A percentile compares a stretch with the other conserved stretches of the same genome.
phyloP scores from a whole-genome alignment of 2,113 vertebrate species.

The Camelus dromedarius region DNA sequence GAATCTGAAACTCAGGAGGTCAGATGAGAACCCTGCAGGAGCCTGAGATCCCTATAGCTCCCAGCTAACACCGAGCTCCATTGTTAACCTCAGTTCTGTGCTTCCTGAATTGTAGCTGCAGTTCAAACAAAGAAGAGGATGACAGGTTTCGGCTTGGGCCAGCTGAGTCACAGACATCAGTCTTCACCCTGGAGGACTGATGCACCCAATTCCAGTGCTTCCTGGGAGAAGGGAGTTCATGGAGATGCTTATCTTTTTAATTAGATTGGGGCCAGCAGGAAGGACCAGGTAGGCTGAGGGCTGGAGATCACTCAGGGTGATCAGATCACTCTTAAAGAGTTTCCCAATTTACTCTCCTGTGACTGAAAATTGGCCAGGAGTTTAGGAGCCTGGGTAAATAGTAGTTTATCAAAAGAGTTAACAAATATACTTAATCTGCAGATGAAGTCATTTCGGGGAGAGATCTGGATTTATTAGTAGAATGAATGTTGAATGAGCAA shows the following conservation, averaged over 20 bases:
- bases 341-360: background rate
- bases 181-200: background rate
- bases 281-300: background rate
- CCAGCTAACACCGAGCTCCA: background rate
- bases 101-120: background rate
- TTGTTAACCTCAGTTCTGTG: background rate
- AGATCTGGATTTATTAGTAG: background rate
- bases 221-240: background rate
- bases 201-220: background rate
- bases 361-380: background rate
- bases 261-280: background rate
- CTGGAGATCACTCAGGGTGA: background rate
- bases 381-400: background rate
- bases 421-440: background rate
- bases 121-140: background rate
- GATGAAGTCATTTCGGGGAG: background rate
- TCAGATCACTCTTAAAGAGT: background rate
- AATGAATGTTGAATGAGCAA: background rate
- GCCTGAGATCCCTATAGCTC: background rate
- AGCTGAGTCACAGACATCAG: background rate
- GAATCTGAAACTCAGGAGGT: background rate
- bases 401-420: background rate
- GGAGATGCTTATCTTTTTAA: background rate
- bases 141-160: background rate
- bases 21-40: background rate